phyloP scores from a whole-genome alignment of 1,140 invertebrate genomes.

The Paraescarpia echinospica region DNA sequence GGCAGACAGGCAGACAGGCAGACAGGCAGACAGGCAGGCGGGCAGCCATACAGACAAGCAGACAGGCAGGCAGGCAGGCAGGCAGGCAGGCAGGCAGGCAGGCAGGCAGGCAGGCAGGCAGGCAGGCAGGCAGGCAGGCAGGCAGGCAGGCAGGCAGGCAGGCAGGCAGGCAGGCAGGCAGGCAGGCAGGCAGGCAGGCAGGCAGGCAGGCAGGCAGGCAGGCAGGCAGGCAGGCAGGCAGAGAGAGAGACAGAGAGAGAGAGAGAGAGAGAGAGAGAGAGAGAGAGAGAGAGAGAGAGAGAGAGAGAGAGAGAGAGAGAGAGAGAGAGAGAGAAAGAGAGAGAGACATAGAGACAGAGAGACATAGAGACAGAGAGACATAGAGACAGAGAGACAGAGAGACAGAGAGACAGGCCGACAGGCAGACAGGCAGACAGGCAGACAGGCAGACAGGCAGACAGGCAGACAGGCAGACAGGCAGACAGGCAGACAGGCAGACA shows the following conservation, averaged over 20 bases:
- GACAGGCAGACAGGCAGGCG: too few relatives aligned
- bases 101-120: too few relatives aligned
- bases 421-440: conserved; percentile 9
- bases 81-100: too few relatives aligned
- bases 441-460: conserved; percentile 6
- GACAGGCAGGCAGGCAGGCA: too few relatives aligned
- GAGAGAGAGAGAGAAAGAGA: background rate
- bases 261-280: background rate
- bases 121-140: too few relatives aligned
- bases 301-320: background rate
- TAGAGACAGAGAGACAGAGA: background rate
- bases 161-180: too few relatives aligned
- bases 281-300: background rate
- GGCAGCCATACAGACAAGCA: too few relatives aligned
- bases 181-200: too few relatives aligned
- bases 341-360: background rate
- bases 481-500: too few relatives aligned
- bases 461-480: conserved; percentile 9
- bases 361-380: background rate
- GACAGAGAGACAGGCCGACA: conserved; percentile 4
- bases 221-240: background rate
- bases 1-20: too few relatives aligned
- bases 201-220: too few relatives aligned
- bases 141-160: too few relatives aligned
- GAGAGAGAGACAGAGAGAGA: background rate